phyloP scores from a whole-genome alignment of 1,140 invertebrate species.

The Caenorhabditis inopinata region DNA sequence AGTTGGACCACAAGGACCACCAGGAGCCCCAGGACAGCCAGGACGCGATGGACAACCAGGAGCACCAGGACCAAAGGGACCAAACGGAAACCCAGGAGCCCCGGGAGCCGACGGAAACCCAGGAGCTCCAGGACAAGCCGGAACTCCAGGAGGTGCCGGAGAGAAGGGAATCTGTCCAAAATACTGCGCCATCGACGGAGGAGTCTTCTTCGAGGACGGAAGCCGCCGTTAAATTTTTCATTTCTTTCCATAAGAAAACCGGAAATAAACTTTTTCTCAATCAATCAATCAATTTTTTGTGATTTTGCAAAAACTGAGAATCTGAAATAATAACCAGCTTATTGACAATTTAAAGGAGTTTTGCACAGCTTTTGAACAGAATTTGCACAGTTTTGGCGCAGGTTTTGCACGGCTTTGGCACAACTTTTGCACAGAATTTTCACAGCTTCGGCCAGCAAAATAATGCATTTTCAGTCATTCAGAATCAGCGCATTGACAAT shows the following conservation, averaged over 20 bases:
- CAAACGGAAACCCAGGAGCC: slow-evolving; percentile 36
- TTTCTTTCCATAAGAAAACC: not conserved
- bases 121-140: slow-evolving; percentile 32
- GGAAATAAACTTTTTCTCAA: not conserved
- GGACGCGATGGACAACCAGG: slow-evolving; percentile 26
- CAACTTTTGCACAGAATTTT: too few relatives aligned
- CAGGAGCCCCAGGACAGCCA: slow-evolving; percentile 38
- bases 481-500: too few relatives aligned
- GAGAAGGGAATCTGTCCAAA: slow-evolving; percentile 62
- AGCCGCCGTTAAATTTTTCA: slow-evolving; percentile 52
- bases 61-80: slow-evolving; percentile 28
- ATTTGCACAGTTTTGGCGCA: too few relatives aligned
- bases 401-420: too few relatives aligned
- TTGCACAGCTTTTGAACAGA: too few relatives aligned
- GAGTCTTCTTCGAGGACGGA: slow-evolving; percentile 65
- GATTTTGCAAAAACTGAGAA: too few relatives aligned
- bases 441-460: too few relatives aligned
- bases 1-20: slow-evolving; percentile 16
- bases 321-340: too few relatives aligned
- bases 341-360: too few relatives aligned
- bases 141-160: slow-evolving; percentile 44
- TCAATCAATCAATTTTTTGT: not conserved
- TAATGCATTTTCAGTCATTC: too few relatives aligned
- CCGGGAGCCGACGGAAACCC: slow-evolving; percentile 40
- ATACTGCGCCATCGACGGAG: slow-evolving; percentile 64